These are phyloP conservation scores for Cataglyphis livida DNA, from an alignment of 2,888 invertebrate species.

Conservation along the genomic window DNA sequence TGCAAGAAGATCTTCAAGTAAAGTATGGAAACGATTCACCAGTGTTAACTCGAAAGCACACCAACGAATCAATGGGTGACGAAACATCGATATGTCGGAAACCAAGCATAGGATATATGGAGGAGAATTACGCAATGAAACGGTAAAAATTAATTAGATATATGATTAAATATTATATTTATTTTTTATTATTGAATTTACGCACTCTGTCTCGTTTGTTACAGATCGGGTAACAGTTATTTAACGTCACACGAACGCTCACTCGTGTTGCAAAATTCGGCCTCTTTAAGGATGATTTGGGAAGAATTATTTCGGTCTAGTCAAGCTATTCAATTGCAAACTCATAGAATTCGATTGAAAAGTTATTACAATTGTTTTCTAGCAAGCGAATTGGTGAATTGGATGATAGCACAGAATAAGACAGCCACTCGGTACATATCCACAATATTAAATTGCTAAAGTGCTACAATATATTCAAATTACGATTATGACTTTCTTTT, in stretches of 20 bases:
- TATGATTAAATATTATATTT: neutral
- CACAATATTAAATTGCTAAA: neutral
- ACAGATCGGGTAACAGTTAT: slow-evolving; percentile 84
- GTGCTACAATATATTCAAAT: neutral
- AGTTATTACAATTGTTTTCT: slow-evolving; percentile 92
- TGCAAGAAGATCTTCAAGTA: slow-evolving; percentile 93
- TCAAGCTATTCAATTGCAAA: slow-evolving; percentile 88
- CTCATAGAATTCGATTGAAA: slow-evolving; percentile 90
- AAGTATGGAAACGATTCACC: slow-evolving; percentile 83
- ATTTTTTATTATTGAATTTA: neutral
- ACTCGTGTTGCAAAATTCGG: slow-evolving; percentile 87
- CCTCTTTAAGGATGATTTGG: slow-evolving; percentile 88
- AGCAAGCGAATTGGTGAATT: slow-evolving; percentile 93
- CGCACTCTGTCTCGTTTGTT: slow-evolving; percentile 33
- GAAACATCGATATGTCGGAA: slow-evolving; percentile 86
- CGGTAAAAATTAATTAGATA: slow-evolving; percentile 79
- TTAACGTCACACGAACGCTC: slow-evolving; percentile 87
- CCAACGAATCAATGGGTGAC: slow-evolving; percentile 76
- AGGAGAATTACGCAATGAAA: slow-evolving; percentile 89
- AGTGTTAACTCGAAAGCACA: slow-evolving; percentile 74
- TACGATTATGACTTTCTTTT: slow-evolving; percentile 9
- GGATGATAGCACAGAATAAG: slow-evolving; percentile 92
- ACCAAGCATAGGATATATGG: slow-evolving; percentile 91
- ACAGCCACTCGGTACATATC: slow-evolving; percentile 89
- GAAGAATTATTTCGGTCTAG: slow-evolving; percentile 88